Evolutionary conservation across 2,113 vertebrate genomes (phyloP).

Genomic region (Ia io): DNA sequence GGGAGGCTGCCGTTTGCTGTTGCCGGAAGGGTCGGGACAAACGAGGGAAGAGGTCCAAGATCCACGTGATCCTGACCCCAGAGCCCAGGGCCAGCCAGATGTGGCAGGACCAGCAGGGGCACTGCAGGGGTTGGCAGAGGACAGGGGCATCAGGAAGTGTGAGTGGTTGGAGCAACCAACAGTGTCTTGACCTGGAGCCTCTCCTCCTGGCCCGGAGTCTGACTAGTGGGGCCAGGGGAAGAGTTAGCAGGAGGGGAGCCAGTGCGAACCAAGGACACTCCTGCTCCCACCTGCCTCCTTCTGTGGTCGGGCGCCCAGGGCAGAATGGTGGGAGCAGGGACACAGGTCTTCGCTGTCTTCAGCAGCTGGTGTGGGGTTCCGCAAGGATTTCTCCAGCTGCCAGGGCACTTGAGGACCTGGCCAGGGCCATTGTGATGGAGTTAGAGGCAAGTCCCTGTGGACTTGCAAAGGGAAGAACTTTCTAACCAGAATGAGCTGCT

Average conservation of each 20-base stretch:
- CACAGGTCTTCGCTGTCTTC: neutral
- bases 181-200: neutral
- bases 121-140: neutral
- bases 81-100: neutral
- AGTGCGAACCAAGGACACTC: neutral
- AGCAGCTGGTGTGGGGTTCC: neutral
- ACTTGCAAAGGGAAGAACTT: neutral
- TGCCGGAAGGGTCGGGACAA: neutral
- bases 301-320: neutral
- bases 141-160: neutral
- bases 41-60: neutral
- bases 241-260: neutral
- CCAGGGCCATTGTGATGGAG: neutral
- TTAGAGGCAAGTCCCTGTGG: neutral
- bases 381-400: neutral
- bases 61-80: neutral
- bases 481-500: neutral
- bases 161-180: neutral
- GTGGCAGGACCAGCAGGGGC: neutral
- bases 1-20: neutral
- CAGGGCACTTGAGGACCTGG: neutral
- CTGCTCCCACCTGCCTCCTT: neutral
- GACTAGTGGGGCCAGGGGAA: neutral
- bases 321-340: neutral
- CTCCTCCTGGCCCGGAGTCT: neutral